These are phyloP conservation scores for Ditylenchus weischeri DNA, from an alignment of 2,888 invertebrate species.

Conservation along the genomic window DNA sequence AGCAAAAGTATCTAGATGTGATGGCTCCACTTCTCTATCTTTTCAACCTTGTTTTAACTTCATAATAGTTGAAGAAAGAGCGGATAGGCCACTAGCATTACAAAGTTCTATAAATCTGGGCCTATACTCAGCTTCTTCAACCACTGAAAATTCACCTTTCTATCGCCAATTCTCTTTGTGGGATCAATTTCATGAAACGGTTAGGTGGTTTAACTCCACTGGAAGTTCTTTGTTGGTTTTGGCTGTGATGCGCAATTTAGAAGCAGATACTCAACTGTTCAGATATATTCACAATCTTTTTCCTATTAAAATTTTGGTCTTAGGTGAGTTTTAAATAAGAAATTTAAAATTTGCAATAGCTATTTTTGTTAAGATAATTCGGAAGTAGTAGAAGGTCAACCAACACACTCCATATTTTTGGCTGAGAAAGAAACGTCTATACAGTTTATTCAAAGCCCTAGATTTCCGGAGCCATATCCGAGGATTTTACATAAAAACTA, in stretches of 20 bases:
- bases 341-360: background rate
- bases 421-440: conserved; percentile 9
- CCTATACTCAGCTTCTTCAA: background rate
- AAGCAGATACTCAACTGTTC: conserved; percentile 25
- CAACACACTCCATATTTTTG: conserved; percentile 10
- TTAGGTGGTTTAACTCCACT: conserved; percentile 23
- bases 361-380: conserved; percentile 21
- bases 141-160: background rate
- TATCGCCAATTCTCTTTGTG: background rate
- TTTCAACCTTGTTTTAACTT: conserved; percentile 37
- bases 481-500: conserved; percentile 38
- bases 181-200: conserved; percentile 8
- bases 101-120: background rate
- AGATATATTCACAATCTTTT: conserved; percentile 29
- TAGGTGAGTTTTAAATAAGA: background rate
- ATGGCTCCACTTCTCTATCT: conserved; percentile 18
- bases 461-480: conserved; percentile 44
- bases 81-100: conserved; percentile 24
- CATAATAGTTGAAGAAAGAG: conserved; percentile 34
- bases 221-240: conserved; percentile 25
- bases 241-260: conserved; percentile 32
- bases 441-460: conserved; percentile 37
- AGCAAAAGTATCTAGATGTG: conserved; percentile 33
- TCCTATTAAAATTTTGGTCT: conserved; percentile 18
- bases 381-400: conserved; percentile 29